phyloP scores from a whole-genome alignment of 2,888 invertebrate genomes.

The Nebria brevicollis region DNA sequence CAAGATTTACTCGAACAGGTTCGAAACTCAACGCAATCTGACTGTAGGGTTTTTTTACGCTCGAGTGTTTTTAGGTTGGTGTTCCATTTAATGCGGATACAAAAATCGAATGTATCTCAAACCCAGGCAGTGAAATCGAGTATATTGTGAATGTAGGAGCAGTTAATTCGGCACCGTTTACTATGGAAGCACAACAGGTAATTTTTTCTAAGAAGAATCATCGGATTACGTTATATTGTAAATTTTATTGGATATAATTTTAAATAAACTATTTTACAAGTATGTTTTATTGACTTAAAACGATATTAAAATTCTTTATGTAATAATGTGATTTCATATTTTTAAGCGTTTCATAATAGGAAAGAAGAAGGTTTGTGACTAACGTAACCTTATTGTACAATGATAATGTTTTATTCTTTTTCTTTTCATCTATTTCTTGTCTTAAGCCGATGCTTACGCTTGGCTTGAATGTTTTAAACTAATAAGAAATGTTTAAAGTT shows the following conservation, averaged over 20 bases:
- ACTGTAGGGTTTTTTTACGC: slow-evolving; percentile 49
- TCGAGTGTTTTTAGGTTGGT: slow-evolving; percentile 66
- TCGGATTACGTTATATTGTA: slow-evolving; percentile 6
- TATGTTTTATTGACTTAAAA: neutral
- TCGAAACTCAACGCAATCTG: slow-evolving; percentile 24
- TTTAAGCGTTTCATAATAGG: slow-evolving; percentile 41
- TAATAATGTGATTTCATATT: slow-evolving; percentile 18
- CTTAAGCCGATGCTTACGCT: neutral
- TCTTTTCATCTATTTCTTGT: neutral
- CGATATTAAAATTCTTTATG: neutral
- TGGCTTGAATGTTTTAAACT: neutral
- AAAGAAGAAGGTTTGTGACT: slow-evolving; percentile 41
- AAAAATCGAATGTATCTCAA: slow-evolving; percentile 78
- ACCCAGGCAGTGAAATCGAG: slow-evolving; percentile 79
- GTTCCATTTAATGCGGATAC: slow-evolving; percentile 77
- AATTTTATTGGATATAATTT: neutral
- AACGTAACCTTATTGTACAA: neutral
- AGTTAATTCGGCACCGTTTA: slow-evolving; percentile 27
- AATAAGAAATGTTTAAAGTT: neutral
- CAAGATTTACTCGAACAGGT: slow-evolving; percentile 85
- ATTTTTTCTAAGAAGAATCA: neutral
- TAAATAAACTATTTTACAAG: slow-evolving; percentile 7
- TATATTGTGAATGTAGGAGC: slow-evolving; percentile 80
- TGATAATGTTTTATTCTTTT: neutral
- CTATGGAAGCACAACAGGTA: slow-evolving; percentile 39